phyloP scores from a whole-genome alignment of 2,797 vertebrate species.

The Chiroxiphia lanceolata region DNA sequence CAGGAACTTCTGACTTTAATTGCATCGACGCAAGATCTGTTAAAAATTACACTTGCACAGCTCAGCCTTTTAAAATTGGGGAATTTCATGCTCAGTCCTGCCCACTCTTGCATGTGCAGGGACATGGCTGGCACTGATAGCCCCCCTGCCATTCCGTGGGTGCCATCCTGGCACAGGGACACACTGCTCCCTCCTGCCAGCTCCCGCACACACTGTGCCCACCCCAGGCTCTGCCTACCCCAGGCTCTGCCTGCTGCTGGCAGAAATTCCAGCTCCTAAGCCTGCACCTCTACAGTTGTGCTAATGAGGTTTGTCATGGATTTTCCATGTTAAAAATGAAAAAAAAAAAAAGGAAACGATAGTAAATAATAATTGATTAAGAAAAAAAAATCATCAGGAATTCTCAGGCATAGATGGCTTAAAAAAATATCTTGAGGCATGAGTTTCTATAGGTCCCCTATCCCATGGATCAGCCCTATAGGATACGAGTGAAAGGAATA shows the following conservation, averaged over 20 bases:
- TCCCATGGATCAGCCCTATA: neutral
- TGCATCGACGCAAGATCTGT: neutral
- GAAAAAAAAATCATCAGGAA: conserved; percentile 10
- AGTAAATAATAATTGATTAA: conserved; percentile 30
- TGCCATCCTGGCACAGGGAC: neutral
- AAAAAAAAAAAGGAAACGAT: neutral
- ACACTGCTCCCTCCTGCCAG: neutral
- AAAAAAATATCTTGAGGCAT: neutral
- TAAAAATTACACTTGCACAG: neutral
- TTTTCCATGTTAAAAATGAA: conserved; percentile 22
- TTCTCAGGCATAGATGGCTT: conserved; percentile 55
- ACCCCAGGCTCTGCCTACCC: conserved; percentile 11
- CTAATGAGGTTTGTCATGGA: conserved; percentile 51
- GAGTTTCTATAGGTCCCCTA: neutral
- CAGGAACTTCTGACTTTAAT: conserved; percentile 29
- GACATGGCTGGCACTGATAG: neutral
- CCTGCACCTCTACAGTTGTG: neutral
- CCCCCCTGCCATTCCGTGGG: neutral
- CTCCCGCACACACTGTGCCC: neutral
- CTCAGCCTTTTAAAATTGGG: neutral
- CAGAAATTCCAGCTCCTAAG: neutral
- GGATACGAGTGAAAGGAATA: neutral
- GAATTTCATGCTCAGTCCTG: neutral
- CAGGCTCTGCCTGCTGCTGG: neutral
- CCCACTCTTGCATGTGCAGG: neutral